Evolutionary conservation across 2,888 invertebrate genomes (phyloP), one percentile per base, ranked within the genome.

Genomic region (Auanema sp.): DNA sequence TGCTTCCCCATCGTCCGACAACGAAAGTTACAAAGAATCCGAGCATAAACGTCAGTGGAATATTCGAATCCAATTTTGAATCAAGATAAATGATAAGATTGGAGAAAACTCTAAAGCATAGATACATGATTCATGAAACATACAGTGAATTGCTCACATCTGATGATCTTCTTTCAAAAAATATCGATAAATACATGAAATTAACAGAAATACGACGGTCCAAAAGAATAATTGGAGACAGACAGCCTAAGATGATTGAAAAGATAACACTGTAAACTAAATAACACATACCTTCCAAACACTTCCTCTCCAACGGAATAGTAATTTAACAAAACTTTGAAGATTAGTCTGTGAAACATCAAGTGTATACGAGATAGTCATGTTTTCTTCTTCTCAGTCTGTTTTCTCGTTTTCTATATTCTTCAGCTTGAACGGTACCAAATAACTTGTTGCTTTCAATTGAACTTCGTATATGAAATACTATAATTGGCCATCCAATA

Each of bases 161-260:
- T 80, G 78, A 40, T 76, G 75, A 4, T 68, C 49, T 25, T 66
- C 64, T 16, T 69, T 65, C 23, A 81, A 51, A 8, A 75, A 24
- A 57, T 77, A 78, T 42, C 81, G 69, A 64, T 81, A 81, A 58
- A 79, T 54, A 50, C 71, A 66, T 51, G 76, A 76, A 53, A 81
- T 80, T 23, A 71, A n/a, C 12, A 78, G 66, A 57, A 79, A 81
- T 11, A 66, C 49, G 2, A 66, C 44, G 6, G 76, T 77, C 81
- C 81, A 81, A 6, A 74, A 64, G 3, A 62, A 33, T 12, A 81
- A 58, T 66, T 81, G 79, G 11, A 71, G 68, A 6, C 71, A 54
- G 1, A 81, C 78, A 16, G 81, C 81, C 71, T 81, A 60, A 12
- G 52, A 18, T 33, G 52, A 52, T 52, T 52, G 25, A 33, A 14